These are phyloP conservation scores for Poeciliopsis presidionis DNA, from an alignment of 2,797 vertebrate genomes.

Conservation along the genomic window DNA sequence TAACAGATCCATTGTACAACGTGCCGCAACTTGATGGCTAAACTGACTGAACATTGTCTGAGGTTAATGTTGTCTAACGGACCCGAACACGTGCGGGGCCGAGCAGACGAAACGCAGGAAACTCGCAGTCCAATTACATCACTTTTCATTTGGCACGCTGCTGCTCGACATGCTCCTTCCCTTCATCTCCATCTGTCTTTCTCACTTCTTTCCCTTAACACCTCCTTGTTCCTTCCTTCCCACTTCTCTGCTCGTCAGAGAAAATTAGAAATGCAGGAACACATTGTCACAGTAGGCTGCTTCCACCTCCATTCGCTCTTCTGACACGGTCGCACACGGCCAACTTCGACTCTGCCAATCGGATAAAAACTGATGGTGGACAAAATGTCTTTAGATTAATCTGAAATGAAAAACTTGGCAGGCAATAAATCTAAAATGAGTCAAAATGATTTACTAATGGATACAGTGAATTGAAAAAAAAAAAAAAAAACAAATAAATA, in stretches of 20 bases:
- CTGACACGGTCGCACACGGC: constrained; percentile 54
- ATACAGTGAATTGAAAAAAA: neutral
- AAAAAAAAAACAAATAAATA: too few species aligned
- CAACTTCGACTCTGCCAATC: constrained; percentile 9
- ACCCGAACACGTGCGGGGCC: constrained; percentile 34
- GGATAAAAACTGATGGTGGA: constrained; percentile 14
- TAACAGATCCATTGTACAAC: constrained; percentile 35
- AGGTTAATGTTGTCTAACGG: constrained; percentile 58
- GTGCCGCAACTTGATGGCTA: constrained; percentile 38
- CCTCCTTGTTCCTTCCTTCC: constrained; percentile 63
- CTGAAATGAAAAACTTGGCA: neutral
- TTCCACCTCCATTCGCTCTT: constrained; percentile 69
- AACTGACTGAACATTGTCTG: constrained; percentile 55
- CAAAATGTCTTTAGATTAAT: constrained; percentile 1
- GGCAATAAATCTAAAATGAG: neutral
- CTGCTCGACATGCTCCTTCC: constrained; percentile 38
- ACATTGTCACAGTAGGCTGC: constrained; percentile 70
- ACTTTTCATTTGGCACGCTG: constrained; percentile 44
- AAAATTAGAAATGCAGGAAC: constrained; percentile 73
- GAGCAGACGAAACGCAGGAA: constrained; percentile 42
- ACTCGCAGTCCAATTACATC: constrained; percentile 58
- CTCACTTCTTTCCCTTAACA: constrained; percentile 66
- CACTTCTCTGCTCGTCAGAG: constrained; percentile 55
- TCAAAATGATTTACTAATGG: neutral
- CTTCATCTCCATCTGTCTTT: constrained; percentile 63